phyloP scores from a whole-genome alignment of 2,888 invertebrate genomes.

The Mechanitis mazaeus region DNA sequence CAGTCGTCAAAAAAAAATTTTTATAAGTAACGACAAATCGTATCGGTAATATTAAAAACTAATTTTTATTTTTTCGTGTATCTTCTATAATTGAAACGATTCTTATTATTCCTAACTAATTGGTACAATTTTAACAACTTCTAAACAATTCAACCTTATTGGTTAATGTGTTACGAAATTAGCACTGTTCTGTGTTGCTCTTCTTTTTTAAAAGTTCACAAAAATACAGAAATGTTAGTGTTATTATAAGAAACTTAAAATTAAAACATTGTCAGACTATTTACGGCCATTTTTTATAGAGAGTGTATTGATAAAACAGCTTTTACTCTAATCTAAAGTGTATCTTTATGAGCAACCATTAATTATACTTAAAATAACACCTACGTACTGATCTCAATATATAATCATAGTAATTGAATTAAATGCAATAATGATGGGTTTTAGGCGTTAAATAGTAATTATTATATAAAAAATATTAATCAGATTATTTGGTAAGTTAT shows the following conservation, averaged over 20 bases:
- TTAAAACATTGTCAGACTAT: conserved; percentile 36
- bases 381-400: conserved; percentile 44
- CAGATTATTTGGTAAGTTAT: no score
- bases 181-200: no score
- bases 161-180: no score
- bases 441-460: no score
- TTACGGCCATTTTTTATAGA: conserved; percentile 43
- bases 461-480: no score
- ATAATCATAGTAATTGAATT: conserved; percentile 73
- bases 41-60: not conserved
- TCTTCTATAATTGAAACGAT: conserved; percentile 14
- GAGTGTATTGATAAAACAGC: conserved; percentile 45
- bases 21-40: not conserved
- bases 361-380: conserved; percentile 64
- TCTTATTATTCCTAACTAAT: conserved; percentile 22
- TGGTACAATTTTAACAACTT: conserved; percentile 27
- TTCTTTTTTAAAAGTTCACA: conserved; percentile 13
- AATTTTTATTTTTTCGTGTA: not conserved
- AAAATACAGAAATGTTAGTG: conserved; percentile 19
- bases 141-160: conserved; percentile 28
- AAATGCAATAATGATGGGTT: conserved; percentile 65
- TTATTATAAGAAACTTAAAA: no score
- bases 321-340: conserved; percentile 68
- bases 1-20: no score
- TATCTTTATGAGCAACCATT: conserved; percentile 66